Percentiles rank a stretch among this genome's conserved stretches.
phyloP scores from a whole-genome alignment of 2,797 vertebrate species.

The Geotrypetes seraphini region DNA sequence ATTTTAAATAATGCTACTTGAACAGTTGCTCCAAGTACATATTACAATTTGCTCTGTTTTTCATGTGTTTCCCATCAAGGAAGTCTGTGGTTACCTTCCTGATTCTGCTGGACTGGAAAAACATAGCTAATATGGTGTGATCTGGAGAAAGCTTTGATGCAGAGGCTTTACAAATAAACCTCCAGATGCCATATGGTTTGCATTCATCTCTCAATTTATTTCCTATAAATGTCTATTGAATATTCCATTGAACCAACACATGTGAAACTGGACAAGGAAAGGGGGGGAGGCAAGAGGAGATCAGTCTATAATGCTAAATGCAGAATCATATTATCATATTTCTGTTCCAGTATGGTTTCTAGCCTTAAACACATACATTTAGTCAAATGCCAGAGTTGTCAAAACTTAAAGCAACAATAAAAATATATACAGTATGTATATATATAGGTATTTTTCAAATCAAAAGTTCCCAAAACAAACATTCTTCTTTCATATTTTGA shows the following conservation, averaged over 20 bases:
- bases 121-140: conserved; percentile 98
- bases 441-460: conserved; percentile 53
- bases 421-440: no score
- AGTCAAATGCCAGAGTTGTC: conserved; percentile 54
- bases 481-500: conserved; percentile 25
- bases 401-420: conserved; percentile 43
- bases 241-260: conserved; percentile 83
- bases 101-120: conserved; percentile 98
- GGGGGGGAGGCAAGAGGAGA: conserved; percentile 23
- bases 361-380: conserved; percentile 58
- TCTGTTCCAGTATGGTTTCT: conserved; percentile 63
- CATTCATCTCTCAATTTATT: conserved; percentile 98
- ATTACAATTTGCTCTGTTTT: conserved; percentile 66
- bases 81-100: conserved; percentile 97
- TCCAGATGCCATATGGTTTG: conserved; percentile 95
- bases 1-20: conserved; percentile 75
- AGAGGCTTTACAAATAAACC: conserved; percentile 96
- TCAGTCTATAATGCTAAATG: conserved; percentile 72
- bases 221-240: conserved; percentile 98
- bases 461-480: conserved; percentile 51
- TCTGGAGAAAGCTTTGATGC: conserved; percentile 97
- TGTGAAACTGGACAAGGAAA: conserved; percentile 84
- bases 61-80: conserved; percentile 98
- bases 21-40: conserved; percentile 54
- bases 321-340: conserved; percentile 81